Percentiles rank a stretch among this genome's conserved stretches.
Evolutionary conservation across 1,140 invertebrate species (phyloP).

Genomic region (Drosophila grimshawi): DNA sequence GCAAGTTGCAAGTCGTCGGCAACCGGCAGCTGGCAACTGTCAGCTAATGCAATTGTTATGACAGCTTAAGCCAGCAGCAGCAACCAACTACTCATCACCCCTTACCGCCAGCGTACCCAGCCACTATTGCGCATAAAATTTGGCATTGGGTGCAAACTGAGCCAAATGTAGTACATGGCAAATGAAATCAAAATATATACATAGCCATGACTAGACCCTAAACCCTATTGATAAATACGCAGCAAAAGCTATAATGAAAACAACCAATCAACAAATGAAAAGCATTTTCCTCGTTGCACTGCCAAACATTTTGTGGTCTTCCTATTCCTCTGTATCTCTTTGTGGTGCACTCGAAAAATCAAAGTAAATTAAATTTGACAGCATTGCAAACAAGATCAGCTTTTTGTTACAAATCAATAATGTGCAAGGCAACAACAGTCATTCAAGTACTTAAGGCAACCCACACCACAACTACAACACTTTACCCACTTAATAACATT

Average conservation of each 20-base stretch:
- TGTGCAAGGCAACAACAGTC: conserved; percentile 24
- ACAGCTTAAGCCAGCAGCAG: conserved; percentile 54
- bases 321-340: conserved; percentile 16
- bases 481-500: conserved; percentile 1
- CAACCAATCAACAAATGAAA: conserved; percentile 48
- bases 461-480: neutral
- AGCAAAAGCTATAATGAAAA: conserved; percentile 20
- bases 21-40: conserved; percentile 58
- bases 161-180: conserved; percentile 52
- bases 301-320: conserved; percentile 36
- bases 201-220: conserved; percentile 53
- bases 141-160: conserved; percentile 43
- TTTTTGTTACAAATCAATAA: conserved; percentile 70
- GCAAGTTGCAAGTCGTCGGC: conserved; percentile 7
- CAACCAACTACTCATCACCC: neutral
- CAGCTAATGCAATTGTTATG: conserved; percentile 66
- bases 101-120: neutral
- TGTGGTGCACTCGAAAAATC: conserved; percentile 50
- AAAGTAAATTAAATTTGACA: conserved; percentile 66
- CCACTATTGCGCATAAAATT: conserved; percentile 34
- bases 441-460: conserved; percentile 4
- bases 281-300: conserved; percentile 48
- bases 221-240: conserved; percentile 55
- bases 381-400: conserved; percentile 57
- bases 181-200: conserved; percentile 78